Percentiles rank a stretch among this genome's conserved stretches.
Conservation (phyloP, 2,797 vertebrate species). For the Enteromius radiatus region DNA sequence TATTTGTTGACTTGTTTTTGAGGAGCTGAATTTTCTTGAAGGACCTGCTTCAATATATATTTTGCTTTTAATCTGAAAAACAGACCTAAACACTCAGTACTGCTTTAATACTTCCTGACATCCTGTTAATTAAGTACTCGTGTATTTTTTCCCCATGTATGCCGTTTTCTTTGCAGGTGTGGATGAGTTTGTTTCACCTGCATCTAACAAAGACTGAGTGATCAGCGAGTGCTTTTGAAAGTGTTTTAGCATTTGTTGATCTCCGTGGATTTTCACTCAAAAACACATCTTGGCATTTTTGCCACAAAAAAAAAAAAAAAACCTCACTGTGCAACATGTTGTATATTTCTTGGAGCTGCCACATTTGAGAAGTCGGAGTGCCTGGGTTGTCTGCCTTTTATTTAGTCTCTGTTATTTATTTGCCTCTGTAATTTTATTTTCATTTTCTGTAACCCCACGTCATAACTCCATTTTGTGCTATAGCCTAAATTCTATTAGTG, state of each 20-base stretch:
- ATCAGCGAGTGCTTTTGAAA: background rate
- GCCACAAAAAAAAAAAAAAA: too few species aligned
- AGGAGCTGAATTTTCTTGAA: background rate
- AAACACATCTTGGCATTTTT: background rate
- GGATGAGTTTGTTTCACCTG: background rate
- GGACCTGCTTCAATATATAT: background rate
- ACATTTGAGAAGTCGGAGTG: background rate
- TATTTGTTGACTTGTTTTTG: background rate
- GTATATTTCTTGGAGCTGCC: too few species aligned
- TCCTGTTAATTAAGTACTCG: background rate
- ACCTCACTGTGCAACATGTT: background rate
- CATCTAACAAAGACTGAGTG: background rate
- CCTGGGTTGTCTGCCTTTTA: background rate
- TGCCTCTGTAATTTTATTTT: background rate
- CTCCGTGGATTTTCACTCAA: background rate
- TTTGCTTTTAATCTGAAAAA: background rate
- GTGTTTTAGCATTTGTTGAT: background rate
- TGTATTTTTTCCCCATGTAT: background rate
- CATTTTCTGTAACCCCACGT: background rate
- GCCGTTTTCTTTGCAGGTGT: background rate
- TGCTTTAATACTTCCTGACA: background rate
- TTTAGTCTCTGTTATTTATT: background rate
- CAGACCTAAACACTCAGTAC: background rate
- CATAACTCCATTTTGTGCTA: background rate
- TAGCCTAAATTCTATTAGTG: background rate